phyloP scores from a whole-genome alignment of 92 coral and sea anemone genomes.

The Bergia sp. region DNA sequence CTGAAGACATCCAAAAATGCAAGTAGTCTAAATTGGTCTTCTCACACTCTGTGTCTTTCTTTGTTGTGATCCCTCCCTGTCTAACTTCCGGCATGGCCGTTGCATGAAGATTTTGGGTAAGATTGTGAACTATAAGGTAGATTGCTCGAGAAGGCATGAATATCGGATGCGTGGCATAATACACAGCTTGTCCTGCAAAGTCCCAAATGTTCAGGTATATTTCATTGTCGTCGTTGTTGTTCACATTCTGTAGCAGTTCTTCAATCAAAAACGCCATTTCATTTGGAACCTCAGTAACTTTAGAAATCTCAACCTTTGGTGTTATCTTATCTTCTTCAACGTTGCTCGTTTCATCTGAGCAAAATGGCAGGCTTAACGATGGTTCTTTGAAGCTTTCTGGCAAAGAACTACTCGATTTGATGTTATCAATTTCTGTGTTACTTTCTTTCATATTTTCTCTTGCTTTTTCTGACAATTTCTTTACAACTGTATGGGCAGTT shows the following conservation, averaged over 20 bases:
- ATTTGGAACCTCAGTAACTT: not conserved
- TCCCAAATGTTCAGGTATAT: not conserved
- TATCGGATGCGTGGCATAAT: not conserved
- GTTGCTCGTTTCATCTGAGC: too few relatives aligned
- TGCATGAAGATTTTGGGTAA: not conserved
- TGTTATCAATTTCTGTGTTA: too few relatives aligned
- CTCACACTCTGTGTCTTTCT: not conserved
- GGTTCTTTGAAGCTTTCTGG: too few relatives aligned
- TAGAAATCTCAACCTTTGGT: too few relatives aligned
- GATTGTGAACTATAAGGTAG: not conserved
- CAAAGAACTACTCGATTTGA: too few relatives aligned
- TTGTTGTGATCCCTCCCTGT: not conserved
- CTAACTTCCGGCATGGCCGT: not conserved
- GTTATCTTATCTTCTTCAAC: too few relatives aligned
- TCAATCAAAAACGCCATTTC: not conserved
- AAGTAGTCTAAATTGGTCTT: not conserved
- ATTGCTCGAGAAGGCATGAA: not conserved
- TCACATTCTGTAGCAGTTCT: not conserved
- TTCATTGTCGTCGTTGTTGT: not conserved
- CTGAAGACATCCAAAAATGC: not conserved
- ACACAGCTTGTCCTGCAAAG: not conserved
- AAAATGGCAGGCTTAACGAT: too few relatives aligned
- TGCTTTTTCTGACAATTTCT: too few relatives aligned
- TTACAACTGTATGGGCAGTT: not conserved
- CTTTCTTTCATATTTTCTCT: too few relatives aligned